A percentile compares a stretch with the other conserved stretches of the same genome.
These are phyloP conservation scores for Steinernema scapterisci DNA, from an alignment of 2,888 invertebrate species.

Conservation along the genomic window DNA sequence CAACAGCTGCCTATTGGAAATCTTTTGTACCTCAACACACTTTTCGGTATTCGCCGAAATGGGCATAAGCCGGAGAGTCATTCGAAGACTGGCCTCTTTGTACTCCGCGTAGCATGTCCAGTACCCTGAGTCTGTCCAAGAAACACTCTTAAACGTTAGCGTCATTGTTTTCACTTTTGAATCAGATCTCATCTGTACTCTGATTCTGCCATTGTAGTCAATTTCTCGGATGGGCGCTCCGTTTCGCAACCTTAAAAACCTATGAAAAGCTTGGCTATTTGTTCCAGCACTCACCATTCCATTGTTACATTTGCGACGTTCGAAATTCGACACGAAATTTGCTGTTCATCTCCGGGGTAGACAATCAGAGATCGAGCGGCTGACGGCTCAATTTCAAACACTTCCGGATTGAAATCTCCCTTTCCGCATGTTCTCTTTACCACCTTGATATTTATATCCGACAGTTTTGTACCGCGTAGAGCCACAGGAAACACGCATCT, in stretches of 20 bases:
- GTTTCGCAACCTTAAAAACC: background rate
- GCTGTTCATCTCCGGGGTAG: conserved; percentile 18
- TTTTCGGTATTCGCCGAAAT: background rate
- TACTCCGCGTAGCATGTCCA: conserved; percentile 19
- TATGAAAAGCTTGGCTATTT: background rate
- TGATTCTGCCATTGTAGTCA: background rate
- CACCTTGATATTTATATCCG: background rate
- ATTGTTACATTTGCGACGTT: background rate
- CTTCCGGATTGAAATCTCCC: conserved; percentile 10
- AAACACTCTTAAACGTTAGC: background rate
- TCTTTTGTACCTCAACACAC: conserved; percentile 22
- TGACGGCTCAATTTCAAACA: conserved; percentile 5
- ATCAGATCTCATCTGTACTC: background rate
- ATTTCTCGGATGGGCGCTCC: background rate
- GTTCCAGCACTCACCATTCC: conserved; percentile 13
- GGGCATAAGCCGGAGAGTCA: conserved; percentile 12
- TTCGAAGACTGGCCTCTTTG: background rate
- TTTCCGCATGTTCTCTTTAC: conserved; percentile 2
- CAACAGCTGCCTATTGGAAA: too few species aligned
- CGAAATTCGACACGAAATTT: background rate
- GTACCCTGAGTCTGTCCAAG: conserved; percentile 2
- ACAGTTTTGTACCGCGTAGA: background rate
- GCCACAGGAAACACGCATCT: conserved; percentile 19
- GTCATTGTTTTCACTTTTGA: background rate
- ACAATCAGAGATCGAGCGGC: conserved; percentile 17